phyloP scores from a whole-genome alignment of 2,888 invertebrate species.

The Vesta saturnalis region DNA sequence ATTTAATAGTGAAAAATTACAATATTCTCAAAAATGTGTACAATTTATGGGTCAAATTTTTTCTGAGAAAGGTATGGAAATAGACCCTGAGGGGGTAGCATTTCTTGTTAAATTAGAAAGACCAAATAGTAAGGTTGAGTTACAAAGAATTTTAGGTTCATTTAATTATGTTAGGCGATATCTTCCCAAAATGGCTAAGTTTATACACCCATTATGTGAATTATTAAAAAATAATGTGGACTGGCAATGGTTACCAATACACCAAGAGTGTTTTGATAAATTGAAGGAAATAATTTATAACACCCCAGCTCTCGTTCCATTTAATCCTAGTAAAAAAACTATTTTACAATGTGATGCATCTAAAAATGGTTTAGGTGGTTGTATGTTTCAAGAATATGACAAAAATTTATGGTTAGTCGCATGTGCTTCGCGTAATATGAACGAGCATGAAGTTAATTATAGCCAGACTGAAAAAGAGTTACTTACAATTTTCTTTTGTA shows the following conservation, averaged over 20 bases:
- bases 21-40: background rate
- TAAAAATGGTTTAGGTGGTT: constrained; percentile 40
- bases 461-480: constrained; percentile 42
- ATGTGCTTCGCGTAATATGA: constrained; percentile 32
- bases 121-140: too few relatives aligned
- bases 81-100: background rate
- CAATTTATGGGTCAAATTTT: background rate
- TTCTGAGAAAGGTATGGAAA: background rate
- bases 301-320: constrained; percentile 34
- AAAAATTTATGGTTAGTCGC: constrained; percentile 25
- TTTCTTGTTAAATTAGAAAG: background rate
- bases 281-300: constrained; percentile 36
- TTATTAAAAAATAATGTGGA: constrained; percentile 39
- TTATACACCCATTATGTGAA: constrained; percentile 36
- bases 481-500: constrained; percentile 33
- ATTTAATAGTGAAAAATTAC: too few relatives aligned
- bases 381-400: constrained; percentile 37
- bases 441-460: constrained; percentile 29
- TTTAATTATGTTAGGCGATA: background rate
- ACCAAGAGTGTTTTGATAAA: constrained; percentile 33
- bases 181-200: constrained; percentile 26
- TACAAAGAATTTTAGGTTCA: constrained; percentile 7
- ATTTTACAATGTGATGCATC: constrained; percentile 39
- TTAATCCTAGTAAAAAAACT: constrained; percentile 34
- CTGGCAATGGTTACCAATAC: constrained; percentile 37